Percentiles rank a stretch among this genome's conserved stretches.
phyloP scores from a whole-genome alignment of 2,113 vertebrate genomes.

The Oreotrochilus melanogaster region DNA sequence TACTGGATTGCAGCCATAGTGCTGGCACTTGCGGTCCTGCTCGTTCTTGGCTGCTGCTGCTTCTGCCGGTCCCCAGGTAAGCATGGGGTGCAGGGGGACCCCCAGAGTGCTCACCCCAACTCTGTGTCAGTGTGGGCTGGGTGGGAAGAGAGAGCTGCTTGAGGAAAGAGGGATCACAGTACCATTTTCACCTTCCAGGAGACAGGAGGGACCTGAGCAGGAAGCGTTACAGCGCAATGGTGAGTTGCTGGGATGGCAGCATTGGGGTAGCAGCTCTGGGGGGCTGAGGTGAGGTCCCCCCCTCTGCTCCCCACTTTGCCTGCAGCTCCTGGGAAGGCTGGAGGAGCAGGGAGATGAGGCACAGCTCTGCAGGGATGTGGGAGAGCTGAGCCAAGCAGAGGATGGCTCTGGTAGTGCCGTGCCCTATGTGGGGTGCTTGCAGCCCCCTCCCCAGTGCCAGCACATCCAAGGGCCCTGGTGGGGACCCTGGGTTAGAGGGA shows the following conservation, averaged over 20 bases:
- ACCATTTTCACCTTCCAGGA: not conserved
- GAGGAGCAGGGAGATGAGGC: not conserved
- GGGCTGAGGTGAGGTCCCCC: not conserved
- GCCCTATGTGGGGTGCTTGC: not conserved
- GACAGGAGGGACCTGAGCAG: not conserved
- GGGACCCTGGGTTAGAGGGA: not conserved
- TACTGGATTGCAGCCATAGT: fast-evolving
- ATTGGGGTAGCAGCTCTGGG: fast-evolving
- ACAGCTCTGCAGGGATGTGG: not conserved
- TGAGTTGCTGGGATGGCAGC: not conserved
- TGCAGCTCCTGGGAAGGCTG: not conserved
- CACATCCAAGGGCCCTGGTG: not conserved
- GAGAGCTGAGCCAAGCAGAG: not conserved
- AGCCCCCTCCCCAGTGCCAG: not conserved
- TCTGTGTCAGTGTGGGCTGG: not conserved
- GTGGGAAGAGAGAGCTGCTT: not conserved
- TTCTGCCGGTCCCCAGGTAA: not conserved
- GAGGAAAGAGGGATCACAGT: not conserved
- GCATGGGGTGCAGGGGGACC: not conserved
- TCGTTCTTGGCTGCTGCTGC: fast-evolving
- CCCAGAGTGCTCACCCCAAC: fast-evolving
- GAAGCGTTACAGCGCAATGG: not conserved
- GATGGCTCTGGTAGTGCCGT: not conserved
- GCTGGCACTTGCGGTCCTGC: fast-evolving
- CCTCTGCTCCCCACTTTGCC: not conserved